A percentile compares a stretch with the other conserved stretches of the same genome.
These are phyloP conservation scores for Astropecten irregularis DNA, from an alignment of 53 echinoderm and acorn worm genomes.

Conservation along the genomic window DNA sequence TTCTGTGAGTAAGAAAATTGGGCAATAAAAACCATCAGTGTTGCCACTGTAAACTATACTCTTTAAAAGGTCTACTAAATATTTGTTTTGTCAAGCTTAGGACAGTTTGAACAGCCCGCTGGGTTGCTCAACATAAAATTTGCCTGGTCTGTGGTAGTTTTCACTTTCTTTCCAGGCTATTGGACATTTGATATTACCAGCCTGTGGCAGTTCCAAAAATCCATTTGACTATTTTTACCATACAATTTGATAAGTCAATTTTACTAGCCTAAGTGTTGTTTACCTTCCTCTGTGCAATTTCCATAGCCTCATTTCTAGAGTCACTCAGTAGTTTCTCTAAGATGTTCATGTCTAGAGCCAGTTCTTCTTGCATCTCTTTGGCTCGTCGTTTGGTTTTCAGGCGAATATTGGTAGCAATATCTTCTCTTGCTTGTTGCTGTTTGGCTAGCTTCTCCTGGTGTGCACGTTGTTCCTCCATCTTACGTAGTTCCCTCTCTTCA, in stretches of 20 bases:
- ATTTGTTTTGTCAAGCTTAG: too few relatives aligned
- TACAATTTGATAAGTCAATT: too few relatives aligned
- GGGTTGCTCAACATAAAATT: too few relatives aligned
- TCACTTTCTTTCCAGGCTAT: too few relatives aligned
- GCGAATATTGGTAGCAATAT: conserved; percentile 82
- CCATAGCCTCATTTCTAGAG: conserved; percentile 92
- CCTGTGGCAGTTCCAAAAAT: too few relatives aligned
- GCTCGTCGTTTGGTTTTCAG: conserved; percentile 87
- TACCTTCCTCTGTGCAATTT: conserved; percentile 96
- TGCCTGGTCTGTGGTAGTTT: too few relatives aligned
- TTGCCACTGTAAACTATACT: background rate
- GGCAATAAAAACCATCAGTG: background rate
- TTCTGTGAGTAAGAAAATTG: conserved; percentile 72
- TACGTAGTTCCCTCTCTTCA: conserved; percentile 84
- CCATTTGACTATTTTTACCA: too few relatives aligned
- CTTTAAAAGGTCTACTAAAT: too few relatives aligned
- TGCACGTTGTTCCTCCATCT: conserved; percentile 91
- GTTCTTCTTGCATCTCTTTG: conserved; percentile 90
- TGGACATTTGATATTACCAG: too few relatives aligned
- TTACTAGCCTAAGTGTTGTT: too few relatives aligned
- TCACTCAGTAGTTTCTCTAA: conserved; percentile 94
- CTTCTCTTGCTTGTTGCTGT: conserved; percentile 58
- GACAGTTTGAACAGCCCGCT: too few relatives aligned
- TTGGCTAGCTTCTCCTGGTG: conserved; percentile 81
- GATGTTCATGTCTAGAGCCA: conserved; percentile 99